Evolutionary conservation across 2,888 invertebrate genomes (phyloP).

Genomic region (Pollenia griseotomentosa): DNA sequence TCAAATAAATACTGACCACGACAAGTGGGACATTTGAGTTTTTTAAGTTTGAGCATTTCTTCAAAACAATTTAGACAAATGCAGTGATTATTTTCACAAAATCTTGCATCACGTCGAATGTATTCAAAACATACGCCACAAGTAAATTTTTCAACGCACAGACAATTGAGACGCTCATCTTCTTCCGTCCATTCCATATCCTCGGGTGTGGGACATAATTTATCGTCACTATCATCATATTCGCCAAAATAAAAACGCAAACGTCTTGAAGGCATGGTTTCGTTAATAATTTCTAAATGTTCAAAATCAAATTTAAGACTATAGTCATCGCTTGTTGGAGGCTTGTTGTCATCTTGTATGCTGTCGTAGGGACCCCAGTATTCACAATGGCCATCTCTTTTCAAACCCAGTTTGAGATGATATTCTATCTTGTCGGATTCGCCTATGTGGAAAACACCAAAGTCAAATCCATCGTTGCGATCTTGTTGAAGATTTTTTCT

Average conservation of each 20-base stretch:
- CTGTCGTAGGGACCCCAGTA: constrained; percentile 66
- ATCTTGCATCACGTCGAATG: constrained; percentile 74
- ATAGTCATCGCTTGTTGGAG: constrained; percentile 26
- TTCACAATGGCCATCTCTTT: constrained; percentile 67
- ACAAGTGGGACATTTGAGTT: constrained; percentile 75
- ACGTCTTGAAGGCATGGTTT: constrained; percentile 55
- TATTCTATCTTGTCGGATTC: constrained; percentile 74
- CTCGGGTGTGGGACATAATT: constrained; percentile 46
- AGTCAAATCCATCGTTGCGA: constrained; percentile 48
- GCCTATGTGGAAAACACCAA: constrained; percentile 76
- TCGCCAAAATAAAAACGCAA: constrained; percentile 75
- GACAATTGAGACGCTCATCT: constrained; percentile 63
- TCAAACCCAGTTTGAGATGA: constrained; percentile 71
- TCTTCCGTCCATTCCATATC: constrained; percentile 61
- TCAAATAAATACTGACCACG: constrained; percentile 74
- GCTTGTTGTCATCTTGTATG: constrained; percentile 6
- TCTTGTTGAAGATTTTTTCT: constrained; percentile 45
- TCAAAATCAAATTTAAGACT: constrained; percentile 60
- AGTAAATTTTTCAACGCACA: constrained; percentile 72
- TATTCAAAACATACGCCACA: constrained; percentile 75
- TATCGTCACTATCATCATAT: constrained; percentile 73
- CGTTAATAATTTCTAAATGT: constrained; percentile 59
- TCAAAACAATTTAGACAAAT: constrained; percentile 74
- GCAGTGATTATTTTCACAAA: constrained; percentile 75
- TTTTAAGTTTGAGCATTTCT: constrained; percentile 36